Evolutionary conservation across 2,113 vertebrate genomes (phyloP).

Genomic region (Grallaria varia): DNA sequence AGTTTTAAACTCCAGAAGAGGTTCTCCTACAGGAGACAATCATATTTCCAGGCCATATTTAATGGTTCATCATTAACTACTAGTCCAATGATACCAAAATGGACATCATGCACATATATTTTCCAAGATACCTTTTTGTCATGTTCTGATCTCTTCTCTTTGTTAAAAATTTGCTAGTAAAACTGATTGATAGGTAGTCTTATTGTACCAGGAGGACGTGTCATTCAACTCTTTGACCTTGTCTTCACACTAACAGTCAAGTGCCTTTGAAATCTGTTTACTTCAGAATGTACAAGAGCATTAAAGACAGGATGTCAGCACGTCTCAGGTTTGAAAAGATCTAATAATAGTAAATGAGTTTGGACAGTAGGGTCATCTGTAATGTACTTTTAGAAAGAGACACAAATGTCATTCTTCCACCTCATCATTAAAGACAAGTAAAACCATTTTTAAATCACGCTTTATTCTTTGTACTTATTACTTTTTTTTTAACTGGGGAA

Average conservation of each 20-base stretch:
- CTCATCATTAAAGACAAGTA: not conserved
- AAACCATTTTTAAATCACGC: not conserved
- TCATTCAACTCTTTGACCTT: slow-evolving; percentile 51
- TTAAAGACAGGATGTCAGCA: slow-evolving; percentile 54
- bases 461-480: not conserved
- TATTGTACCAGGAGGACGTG: slow-evolving; percentile 25
- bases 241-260: not conserved
- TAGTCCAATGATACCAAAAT: not conserved
- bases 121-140: not conserved
- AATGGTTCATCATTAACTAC: not conserved
- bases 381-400: slow-evolving; percentile 12
- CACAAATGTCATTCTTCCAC: not conserved
- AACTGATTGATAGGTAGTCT: slow-evolving; percentile 57
- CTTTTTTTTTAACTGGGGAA: not conserved
- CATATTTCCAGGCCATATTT: not conserved
- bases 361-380: slow-evolving; percentile 19
- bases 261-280: slow-evolving; percentile 59
- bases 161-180: slow-evolving; percentile 37
- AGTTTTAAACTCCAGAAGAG: not conserved
- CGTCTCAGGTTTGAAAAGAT: slow-evolving; percentile 24
- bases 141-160: not conserved
- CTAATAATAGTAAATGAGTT: slow-evolving; percentile 38
- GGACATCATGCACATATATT: not conserved
- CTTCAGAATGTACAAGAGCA: slow-evolving; percentile 49
- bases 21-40: not conserved